These are phyloP conservation scores for Pseudolycoriella hygida DNA, from an alignment of 2,888 invertebrate species.

Conservation along the genomic window DNA sequence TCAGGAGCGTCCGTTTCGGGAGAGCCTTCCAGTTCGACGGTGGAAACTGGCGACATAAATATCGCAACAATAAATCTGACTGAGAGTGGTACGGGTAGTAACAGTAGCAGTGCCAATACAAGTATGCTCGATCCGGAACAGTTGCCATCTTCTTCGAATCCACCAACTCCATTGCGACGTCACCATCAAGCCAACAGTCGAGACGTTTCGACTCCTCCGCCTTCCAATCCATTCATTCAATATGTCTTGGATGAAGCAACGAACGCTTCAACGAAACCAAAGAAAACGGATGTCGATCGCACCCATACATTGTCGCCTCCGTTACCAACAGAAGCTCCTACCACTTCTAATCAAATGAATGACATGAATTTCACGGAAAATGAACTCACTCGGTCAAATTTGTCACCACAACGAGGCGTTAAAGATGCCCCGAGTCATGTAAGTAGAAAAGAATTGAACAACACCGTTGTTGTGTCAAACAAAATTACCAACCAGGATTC, in stretches of 20 bases:
- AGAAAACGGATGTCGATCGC: slow-evolving; percentile 7
- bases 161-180: slow-evolving; percentile 11
- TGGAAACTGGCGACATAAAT: slow-evolving; percentile 7
- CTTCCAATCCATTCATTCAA: slow-evolving; percentile 3
- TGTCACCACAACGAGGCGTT: neutral
- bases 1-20: neutral
- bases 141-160: slow-evolving; percentile 8
- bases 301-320: slow-evolving; percentile 2
- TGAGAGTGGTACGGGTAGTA: slow-evolving; percentile 9
- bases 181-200: slow-evolving; percentile 10
- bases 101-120: slow-evolving; percentile 2
- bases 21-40: neutral
- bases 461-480: neutral
- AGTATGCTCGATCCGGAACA: slow-evolving; percentile 4
- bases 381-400: neutral
- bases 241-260: neutral
- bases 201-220: slow-evolving; percentile 9
- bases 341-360: slow-evolving; percentile 5
- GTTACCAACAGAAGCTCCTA: slow-evolving; percentile 6
- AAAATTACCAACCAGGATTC: slow-evolving; percentile 13
- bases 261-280: neutral
- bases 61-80: slow-evolving; percentile 10
- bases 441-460: slow-evolving; percentile 11
- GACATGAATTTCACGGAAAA: slow-evolving; percentile 4
- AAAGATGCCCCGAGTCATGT: slow-evolving; percentile 5